Percentiles rank a stretch among this genome's conserved stretches.
Conservation (phyloP, 1,140 invertebrate species). For the Ruditapes philippinarum region DNA sequence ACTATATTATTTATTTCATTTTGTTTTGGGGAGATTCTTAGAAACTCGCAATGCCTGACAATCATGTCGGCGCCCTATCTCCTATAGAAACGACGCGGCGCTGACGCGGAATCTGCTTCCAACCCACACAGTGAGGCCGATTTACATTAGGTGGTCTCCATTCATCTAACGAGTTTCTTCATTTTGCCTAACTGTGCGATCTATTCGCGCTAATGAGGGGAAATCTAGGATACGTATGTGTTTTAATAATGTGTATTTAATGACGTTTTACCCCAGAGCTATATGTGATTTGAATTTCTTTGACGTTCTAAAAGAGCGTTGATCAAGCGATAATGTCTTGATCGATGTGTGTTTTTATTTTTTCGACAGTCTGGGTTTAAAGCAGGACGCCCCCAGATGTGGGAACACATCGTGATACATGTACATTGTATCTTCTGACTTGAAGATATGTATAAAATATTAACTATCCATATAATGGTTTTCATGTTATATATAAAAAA, state of each 20-base stretch:
- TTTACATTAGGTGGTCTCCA: slow-evolving; percentile 22
- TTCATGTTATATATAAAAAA: no score
- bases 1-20: no score
- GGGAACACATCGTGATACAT: no score
- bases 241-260: slow-evolving; percentile 60
- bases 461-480: no score
- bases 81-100: no score
- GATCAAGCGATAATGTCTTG: slow-evolving; percentile 55
- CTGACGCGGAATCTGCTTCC: not conserved
- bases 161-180: not conserved
- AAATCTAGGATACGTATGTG: not conserved
- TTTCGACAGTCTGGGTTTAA: slow-evolving; percentile 21
- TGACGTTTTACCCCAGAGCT: slow-evolving; percentile 50
- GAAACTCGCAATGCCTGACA: no score
- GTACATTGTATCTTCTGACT: no score
- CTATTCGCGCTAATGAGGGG: slow-evolving; percentile 34
- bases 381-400: no score
- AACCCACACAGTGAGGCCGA: not conserved
- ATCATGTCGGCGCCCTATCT: no score
- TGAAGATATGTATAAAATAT: no score
- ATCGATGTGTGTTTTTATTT: slow-evolving; percentile 59
- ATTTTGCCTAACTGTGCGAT: slow-evolving; percentile 54
- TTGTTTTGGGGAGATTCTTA: no score
- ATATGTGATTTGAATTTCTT: slow-evolving; percentile 50
- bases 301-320: slow-evolving; percentile 58